Evolutionary conservation across 1,140 invertebrate genomes (phyloP).

Genomic region (Proctacanthus coquilletti): DNA sequence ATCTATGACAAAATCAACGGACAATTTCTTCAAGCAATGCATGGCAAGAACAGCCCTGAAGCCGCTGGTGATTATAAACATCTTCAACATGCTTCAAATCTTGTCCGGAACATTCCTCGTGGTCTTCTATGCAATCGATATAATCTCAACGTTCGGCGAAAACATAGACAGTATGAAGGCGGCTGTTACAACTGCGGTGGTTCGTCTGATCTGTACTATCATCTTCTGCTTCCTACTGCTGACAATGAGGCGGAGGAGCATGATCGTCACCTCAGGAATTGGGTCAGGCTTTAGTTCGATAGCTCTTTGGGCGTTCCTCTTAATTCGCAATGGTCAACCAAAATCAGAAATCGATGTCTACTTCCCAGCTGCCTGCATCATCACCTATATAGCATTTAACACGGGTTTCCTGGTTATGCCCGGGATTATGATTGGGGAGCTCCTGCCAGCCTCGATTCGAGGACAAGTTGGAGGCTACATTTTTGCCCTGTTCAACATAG

Average conservation of each 20-base stretch:
- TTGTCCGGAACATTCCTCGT: slow-evolving; percentile 54
- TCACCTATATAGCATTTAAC: slow-evolving; percentile 50
- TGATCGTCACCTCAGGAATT: slow-evolving; percentile 44
- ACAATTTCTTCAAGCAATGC: slow-evolving; percentile 34
- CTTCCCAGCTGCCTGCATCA: slow-evolving; percentile 35
- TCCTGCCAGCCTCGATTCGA: slow-evolving; percentile 47
- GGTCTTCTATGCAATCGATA: slow-evolving; percentile 58
- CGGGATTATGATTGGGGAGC: slow-evolving; percentile 51
- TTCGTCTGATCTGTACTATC: slow-evolving; percentile 43
- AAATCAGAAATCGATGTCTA: slow-evolving; percentile 28
- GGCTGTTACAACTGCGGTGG: slow-evolving; percentile 46
- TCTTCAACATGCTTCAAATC: slow-evolving; percentile 53
- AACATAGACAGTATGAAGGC: slow-evolving; percentile 35
- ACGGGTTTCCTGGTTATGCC: slow-evolving; percentile 56
- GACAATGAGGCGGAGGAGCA: slow-evolving; percentile 40
- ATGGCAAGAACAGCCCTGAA: slow-evolving; percentile 42
- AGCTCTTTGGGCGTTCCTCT: slow-evolving; percentile 36
- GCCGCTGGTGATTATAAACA: slow-evolving; percentile 50
- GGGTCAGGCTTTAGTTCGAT: slow-evolving; percentile 46
- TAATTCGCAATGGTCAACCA: slow-evolving; percentile 26
- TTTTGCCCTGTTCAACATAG: slow-evolving; percentile 50
- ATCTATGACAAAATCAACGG: slow-evolving; percentile 29
- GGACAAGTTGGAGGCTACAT: slow-evolving; percentile 48
- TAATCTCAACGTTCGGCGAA: slow-evolving; percentile 38
- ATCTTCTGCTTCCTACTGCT: slow-evolving; percentile 45